Base-by-base conservation (phyloP, 2,888 invertebrate genomes). In the Athalia circularis region DNA sequence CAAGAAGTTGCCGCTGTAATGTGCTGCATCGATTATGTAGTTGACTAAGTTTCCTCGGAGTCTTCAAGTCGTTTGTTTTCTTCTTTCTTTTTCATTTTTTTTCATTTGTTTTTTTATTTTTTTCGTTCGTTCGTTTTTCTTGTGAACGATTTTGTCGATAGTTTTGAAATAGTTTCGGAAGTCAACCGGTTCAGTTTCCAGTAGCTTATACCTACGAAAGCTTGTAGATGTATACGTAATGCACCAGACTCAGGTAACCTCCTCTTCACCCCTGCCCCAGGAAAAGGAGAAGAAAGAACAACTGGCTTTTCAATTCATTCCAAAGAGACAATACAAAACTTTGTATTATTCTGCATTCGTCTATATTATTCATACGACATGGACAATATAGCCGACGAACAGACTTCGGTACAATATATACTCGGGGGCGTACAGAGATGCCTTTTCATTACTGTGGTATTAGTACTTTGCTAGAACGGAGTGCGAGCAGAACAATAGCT, bases 381-480 rank as follows among this genome's bases (percentile, higher is more conserved):
- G 47, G 57, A 64, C 75, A 64, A 57, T 50, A 64, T 50, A 43
- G 29, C 29, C 13, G 62, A 61, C 43, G 15, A 5, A 54, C 43
- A 62, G 15, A 64, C 29, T 48, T 52, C 61, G 9, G 50, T 3
- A 75, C 29, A 72, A 72, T 72, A 47, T 47, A 59, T 9, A 72
- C 43, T 3, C 29, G 15, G 45, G 57, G 29, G 15, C 45, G 9
- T n/a, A 75, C 11, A 59, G 48, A n/a, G 61, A 61, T 72, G 61
- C 75, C 61, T 52, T 62, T 75, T 64, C 61, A 75, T 75, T 59
- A 50, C 43, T 64, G 81, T 79, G 79, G 82, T 82, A 84, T 82
- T 84, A 86, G 84, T 84, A 82, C 81, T 77, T 74, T 80, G 77
- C 68, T 64, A 47, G 62, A 76, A 61, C 59, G 50, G 47, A 75